Evolutionary conservation across 2,888 invertebrate genomes (phyloP), one percentile per base, ranked within the genome.

Genomic region (Catocala nupta): DNA sequence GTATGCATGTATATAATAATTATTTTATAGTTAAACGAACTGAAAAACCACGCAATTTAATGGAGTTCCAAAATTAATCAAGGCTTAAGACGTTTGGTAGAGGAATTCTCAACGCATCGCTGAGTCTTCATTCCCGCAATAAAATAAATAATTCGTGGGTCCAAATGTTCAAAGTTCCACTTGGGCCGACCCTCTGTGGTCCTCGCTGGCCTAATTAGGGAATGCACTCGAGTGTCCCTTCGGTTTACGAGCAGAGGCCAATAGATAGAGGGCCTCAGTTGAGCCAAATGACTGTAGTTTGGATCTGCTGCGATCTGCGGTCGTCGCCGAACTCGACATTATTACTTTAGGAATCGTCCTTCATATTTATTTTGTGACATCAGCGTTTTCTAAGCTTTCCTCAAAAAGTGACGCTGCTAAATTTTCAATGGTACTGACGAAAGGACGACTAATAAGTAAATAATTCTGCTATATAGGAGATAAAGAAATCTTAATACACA

Each of bases 121-220:
- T 62, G 71, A 58, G 42, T 73, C 62, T 49, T 65, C 72, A 70
- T 60, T 72, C 63, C 58, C 63, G 73, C 71, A 77, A 68, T 77
- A 73, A 77, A 75, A 77, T 77, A 77, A 77, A 77, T 77, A 77
- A 77, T 75, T 77, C 71, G 39, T 69, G 68, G 75, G 70, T 60
- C 65, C 55, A 64, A 77, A 77, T 77, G 76, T 73, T 63, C 68
- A 63, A 77, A 77, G 77, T 77, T 76, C 52, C 54, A 60, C 55
- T 59, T 52, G 57, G 63, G 10, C 58, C 58, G 67, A 68, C 70
- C 77, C 72, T 68, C 63, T 49, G 51, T 53, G 75, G 63, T 57
- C 59, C 67, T 64, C 63, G 52, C 64, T 63, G 70, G 25, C 71
- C 71, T 77, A 77, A 77, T 77, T 77, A 77, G 65, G 71, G 68